Conservation (phyloP, 2,113 vertebrate genomes). For the Trochalopteron elliotii region DNA sequence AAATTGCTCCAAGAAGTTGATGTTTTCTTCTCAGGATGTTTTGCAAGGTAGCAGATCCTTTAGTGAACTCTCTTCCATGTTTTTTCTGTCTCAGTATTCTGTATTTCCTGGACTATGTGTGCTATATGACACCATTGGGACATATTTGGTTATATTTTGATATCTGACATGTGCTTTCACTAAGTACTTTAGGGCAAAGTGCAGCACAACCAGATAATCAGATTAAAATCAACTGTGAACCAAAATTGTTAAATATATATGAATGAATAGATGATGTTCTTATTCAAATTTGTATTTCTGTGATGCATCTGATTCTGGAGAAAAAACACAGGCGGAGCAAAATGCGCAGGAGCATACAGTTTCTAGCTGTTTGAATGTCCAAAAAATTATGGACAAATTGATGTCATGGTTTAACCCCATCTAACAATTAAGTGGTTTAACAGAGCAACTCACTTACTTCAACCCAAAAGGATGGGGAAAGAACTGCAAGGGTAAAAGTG, state of each 20-base stretch:
- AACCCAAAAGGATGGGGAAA: rapidly evolving
- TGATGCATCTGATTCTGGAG: neutral
- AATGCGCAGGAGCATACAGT: neutral
- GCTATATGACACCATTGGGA: neutral
- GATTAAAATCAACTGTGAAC: neutral
- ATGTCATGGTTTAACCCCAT: neutral
- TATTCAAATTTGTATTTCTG: neutral
- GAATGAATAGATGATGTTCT: neutral
- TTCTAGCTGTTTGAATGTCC: neutral
- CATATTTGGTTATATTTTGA: neutral
- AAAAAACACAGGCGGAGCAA: neutral
- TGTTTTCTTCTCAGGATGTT: neutral
- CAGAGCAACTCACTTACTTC: neutral
- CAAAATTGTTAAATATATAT: neutral
- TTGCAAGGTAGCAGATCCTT: neutral
- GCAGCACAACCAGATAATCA: neutral
- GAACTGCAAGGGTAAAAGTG: neutral
- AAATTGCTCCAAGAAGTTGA: neutral
- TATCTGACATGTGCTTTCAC: neutral
- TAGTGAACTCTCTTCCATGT: neutral
- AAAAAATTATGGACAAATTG: neutral
- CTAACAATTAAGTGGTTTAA: rapidly evolving
- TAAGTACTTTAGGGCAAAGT: neutral
- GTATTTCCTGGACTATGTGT: neutral
- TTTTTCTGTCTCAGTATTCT: neutral